Percentiles rank a stretch among this genome's conserved stretches.
Evolutionary conservation across 1,140 invertebrate genomes (phyloP).

Genomic region (Drosophila lacteicornis): DNA sequence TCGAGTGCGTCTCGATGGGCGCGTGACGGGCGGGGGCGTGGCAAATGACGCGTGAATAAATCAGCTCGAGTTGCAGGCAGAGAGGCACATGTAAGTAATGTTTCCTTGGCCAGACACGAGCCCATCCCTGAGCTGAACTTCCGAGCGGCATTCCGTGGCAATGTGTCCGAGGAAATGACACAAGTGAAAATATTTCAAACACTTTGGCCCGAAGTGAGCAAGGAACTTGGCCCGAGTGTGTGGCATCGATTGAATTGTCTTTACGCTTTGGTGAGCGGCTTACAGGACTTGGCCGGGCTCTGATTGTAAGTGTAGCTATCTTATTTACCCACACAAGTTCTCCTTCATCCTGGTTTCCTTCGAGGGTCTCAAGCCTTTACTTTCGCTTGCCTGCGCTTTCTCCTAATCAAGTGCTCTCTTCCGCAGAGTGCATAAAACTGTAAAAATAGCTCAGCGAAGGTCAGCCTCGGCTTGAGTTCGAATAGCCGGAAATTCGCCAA

Average conservation of each 20-base stretch:
- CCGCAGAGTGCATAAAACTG: conserved; percentile 29
- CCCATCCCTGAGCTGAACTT: conserved; percentile 50
- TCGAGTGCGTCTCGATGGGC: conserved; percentile 65
- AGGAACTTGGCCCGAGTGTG: conserved; percentile 29
- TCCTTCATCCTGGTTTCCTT: background rate
- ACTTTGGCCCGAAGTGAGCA: conserved; percentile 40
- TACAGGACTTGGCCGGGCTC: conserved; percentile 54
- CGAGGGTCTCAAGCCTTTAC: conserved; percentile 31
- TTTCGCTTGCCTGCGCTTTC: conserved; percentile 47
- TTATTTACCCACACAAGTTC: conserved; percentile 18
- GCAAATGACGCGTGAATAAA: conserved; percentile 53
- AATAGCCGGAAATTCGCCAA: background rate
- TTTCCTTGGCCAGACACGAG: conserved; percentile 42
- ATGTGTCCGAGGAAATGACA: conserved; percentile 77
- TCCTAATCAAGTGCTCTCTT: conserved; percentile 40
- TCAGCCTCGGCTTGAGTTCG: conserved; percentile 2
- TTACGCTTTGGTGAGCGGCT: conserved; percentile 63
- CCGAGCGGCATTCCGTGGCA: conserved; percentile 52
- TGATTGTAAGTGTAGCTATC: conserved; percentile 32
- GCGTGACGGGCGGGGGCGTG: conserved; percentile 55
- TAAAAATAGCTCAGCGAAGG: conserved; percentile 21
- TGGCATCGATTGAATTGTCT: conserved; percentile 75
- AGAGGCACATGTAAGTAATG: conserved; percentile 45
- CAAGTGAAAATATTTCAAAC: conserved; percentile 80
- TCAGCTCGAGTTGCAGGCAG: conserved; percentile 36